A percentile compares a stretch with the other conserved stretches of the same genome.
These are phyloP conservation scores for Drosophila takahashii DNA, from an alignment of 1,140 invertebrate species.

Conservation along the genomic window DNA sequence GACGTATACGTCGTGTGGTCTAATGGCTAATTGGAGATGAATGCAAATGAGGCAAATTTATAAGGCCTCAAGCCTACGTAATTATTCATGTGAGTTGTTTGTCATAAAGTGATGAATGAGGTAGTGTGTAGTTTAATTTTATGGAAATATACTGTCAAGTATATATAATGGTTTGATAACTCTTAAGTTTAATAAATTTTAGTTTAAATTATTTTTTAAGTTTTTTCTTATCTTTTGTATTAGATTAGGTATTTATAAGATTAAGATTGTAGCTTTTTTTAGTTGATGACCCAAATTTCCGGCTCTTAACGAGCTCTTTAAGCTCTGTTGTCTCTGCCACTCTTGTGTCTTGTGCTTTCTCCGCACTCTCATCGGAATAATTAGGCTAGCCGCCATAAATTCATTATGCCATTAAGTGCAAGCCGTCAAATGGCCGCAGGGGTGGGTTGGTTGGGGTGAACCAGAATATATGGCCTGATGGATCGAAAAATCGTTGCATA, in stretches of 20 bases:
- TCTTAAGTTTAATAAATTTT: too few species aligned
- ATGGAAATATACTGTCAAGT: neutral
- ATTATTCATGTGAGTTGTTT: conserved; percentile 20
- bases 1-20: conserved; percentile 24
- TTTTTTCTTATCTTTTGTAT: too few species aligned
- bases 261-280: neutral
- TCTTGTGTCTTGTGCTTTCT: neutral
- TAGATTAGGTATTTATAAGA: too few species aligned
- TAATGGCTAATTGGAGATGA: conserved; percentile 36
- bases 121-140: conserved; percentile 4
- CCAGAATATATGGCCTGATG: conserved; percentile 14
- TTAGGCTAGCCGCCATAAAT: conserved; percentile 52
- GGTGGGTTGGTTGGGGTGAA: neutral
- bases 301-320: neutral
- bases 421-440: conserved; percentile 20
- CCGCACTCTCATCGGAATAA: conserved; percentile 20
- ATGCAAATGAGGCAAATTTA: conserved; percentile 24
- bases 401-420: conserved; percentile 66
- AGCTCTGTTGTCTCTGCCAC: neutral
- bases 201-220: too few species aligned
- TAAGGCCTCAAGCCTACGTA: neutral
- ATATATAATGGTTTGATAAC: too few species aligned
- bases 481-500: conserved; percentile 52
- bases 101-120: neutral
- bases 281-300: neutral